Conservation (phyloP, 2,797 vertebrate genomes). For the Vireo griseus region DNA sequence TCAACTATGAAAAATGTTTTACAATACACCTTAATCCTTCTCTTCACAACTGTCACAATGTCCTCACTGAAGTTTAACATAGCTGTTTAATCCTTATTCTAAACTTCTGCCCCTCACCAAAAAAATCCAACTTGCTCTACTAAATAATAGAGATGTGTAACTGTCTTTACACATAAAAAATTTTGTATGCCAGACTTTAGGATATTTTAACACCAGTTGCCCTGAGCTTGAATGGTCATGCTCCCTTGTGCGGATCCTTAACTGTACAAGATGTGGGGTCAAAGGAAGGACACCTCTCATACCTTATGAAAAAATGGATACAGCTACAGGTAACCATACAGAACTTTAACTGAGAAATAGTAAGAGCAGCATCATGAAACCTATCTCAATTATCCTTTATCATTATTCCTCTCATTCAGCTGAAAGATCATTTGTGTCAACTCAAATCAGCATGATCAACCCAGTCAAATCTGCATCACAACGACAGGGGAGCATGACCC, state of each 20-base stretch:
- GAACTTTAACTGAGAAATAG: background rate
- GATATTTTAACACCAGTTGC: background rate
- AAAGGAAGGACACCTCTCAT: background rate
- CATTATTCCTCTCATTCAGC: background rate
- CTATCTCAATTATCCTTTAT: background rate
- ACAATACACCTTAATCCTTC: background rate
- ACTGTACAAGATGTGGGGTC: background rate
- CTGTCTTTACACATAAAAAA: background rate
- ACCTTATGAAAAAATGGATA: background rate
- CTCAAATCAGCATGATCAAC: background rate
- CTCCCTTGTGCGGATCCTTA: background rate
- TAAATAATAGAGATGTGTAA: background rate
- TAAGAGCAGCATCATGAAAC: background rate
- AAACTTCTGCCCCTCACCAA: background rate
- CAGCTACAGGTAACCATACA: background rate
- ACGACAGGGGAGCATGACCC: background rate
- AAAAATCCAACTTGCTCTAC: background rate
- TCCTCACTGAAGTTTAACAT: background rate
- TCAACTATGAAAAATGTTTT: background rate
- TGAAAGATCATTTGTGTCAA: background rate
- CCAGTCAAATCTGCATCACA: background rate
- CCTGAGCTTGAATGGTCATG: background rate
- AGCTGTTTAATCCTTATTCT: background rate
- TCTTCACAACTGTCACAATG: fast-evolving
- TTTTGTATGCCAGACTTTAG: background rate